Evolutionary conservation across 2,113 vertebrate genomes (phyloP).

Genomic region (Mohoua ochrocephala): DNA sequence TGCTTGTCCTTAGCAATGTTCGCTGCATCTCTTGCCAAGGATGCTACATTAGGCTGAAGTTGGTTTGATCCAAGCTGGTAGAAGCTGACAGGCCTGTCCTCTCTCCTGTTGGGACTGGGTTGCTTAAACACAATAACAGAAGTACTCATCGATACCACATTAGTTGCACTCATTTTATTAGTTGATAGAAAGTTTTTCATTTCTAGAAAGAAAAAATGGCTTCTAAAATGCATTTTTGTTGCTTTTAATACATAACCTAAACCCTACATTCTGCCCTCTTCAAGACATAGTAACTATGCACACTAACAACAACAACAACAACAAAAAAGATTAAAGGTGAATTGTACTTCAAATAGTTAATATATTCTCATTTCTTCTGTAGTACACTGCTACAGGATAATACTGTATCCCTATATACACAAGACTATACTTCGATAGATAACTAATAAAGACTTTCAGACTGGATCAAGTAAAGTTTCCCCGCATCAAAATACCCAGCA

Average conservation of each 20-base stretch:
- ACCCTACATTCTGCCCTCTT: background rate
- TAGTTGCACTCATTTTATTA: background rate
- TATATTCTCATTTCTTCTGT: background rate
- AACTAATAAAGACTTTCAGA: background rate
- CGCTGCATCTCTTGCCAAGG: constrained; percentile 78
- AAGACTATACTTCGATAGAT: background rate
- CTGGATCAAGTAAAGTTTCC: background rate
- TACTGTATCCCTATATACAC: background rate
- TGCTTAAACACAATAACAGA: constrained; percentile 49
- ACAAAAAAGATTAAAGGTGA: background rate
- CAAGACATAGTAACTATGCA: background rate
- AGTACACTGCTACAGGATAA: background rate
- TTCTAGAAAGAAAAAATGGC: background rate
- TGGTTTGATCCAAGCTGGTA: constrained; percentile 85
- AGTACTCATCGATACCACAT: background rate
- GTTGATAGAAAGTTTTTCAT: background rate
- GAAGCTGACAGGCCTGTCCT: constrained; percentile 95
- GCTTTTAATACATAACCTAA: background rate
- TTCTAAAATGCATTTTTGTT: background rate
- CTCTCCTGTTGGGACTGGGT: constrained; percentile 93
- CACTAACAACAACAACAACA: background rate
- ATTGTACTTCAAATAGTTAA: background rate
- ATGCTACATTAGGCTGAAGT: constrained; percentile 72
- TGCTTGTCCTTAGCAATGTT: constrained; percentile 87
- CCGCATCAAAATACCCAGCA: background rate